Evolutionary conservation across 2,113 vertebrate species (phyloP).

Genomic region (Apus apus): DNA sequence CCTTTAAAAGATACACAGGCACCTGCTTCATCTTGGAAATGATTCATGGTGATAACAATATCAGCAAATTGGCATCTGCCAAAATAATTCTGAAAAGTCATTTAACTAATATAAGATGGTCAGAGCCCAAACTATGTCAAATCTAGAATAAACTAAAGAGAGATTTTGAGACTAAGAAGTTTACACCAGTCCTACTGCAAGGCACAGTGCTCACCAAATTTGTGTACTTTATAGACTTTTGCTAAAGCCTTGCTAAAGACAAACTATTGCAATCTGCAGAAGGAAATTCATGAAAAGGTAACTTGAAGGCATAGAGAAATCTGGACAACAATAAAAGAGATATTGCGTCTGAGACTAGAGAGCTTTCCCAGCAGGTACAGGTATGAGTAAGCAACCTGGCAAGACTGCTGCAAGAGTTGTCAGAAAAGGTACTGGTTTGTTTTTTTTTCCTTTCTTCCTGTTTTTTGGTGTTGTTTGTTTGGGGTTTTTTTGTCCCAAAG

Average conservation of each 20-base stretch:
- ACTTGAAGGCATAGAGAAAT: background rate
- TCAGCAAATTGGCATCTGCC: background rate
- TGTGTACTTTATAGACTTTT: background rate
- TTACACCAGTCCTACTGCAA: background rate
- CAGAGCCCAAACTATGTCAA: background rate
- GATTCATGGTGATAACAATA: background rate
- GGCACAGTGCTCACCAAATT: background rate
- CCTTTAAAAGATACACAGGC: background rate
- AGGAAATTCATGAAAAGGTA: background rate
- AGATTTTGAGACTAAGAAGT: background rate
- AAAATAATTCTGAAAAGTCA: background rate
- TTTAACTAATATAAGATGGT: background rate
- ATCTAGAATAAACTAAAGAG: background rate
- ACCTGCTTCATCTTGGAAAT: background rate
- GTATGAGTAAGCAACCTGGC: background rate
- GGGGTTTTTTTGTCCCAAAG: accelerated
- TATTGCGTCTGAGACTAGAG: background rate
- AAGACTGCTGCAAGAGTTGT: background rate
- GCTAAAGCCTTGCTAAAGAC: background rate
- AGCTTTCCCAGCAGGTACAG: background rate
- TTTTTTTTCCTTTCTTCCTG: background rate
- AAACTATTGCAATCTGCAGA: background rate
- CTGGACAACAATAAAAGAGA: background rate
- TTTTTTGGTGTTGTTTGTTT: no score
- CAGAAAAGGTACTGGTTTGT: background rate